Percentiles rank a stretch among this genome's conserved stretches.
phyloP scores from a whole-genome alignment of 2,113 vertebrate species.

The Myrmophylax atrothorax region DNA sequence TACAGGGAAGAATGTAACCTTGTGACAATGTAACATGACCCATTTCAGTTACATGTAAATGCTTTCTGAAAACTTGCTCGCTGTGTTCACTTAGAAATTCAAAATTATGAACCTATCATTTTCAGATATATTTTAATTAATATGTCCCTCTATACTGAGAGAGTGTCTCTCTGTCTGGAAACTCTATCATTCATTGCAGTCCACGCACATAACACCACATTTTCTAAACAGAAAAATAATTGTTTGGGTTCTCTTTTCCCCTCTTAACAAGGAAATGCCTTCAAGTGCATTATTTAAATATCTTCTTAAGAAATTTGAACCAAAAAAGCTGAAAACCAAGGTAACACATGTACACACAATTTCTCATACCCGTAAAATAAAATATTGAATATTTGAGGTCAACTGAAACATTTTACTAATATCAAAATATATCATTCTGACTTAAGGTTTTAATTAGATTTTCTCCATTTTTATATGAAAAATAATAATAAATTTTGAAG shows the following conservation, averaged over 20 bases:
- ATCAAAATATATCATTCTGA: neutral
- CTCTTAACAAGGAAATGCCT: neutral
- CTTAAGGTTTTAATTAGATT: neutral
- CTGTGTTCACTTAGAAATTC: neutral
- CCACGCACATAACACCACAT: fast-evolving
- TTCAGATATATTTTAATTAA: neutral
- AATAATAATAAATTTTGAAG: neutral
- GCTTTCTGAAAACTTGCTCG: neutral
- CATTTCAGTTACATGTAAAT: neutral
- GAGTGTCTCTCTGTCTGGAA: neutral
- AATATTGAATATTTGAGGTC: neutral
- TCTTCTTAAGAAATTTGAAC: neutral
- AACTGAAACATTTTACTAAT: neutral
- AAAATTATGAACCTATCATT: neutral
- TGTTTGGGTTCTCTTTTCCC: fast-evolving
- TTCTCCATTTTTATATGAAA: neutral
- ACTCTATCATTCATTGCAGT: neutral
- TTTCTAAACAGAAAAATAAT: neutral
- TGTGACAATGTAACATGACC: neutral
- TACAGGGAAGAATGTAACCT: neutral
- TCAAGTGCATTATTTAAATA: neutral
- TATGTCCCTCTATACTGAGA: neutral
- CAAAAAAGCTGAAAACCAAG: neutral
- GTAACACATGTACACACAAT: neutral
- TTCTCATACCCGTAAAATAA: neutral